A percentile compares a stretch with the other conserved stretches of the same genome.
Evolutionary conservation across 2,888 invertebrate species (phyloP).

Genomic region (Cordilura impudica): DNA sequence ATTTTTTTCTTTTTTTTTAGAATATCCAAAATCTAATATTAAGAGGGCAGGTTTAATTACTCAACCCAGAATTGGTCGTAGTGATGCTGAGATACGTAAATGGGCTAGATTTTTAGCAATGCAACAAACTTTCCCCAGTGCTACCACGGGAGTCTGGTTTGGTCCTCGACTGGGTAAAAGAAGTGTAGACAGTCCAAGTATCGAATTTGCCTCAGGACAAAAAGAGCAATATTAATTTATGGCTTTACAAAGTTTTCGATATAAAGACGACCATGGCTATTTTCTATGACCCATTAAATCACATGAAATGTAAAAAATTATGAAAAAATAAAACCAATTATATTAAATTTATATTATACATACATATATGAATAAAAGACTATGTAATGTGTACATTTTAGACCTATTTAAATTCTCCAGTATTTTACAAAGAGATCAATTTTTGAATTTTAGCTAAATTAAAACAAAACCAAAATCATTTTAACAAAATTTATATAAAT

Average conservation of each 20-base stretch:
- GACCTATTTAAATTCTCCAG: conserved; percentile 20
- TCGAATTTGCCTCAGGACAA: conserved; percentile 31
- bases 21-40: conserved; percentile 73
- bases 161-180: conserved; percentile 83
- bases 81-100: conserved; percentile 74
- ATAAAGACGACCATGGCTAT: conserved; percentile 38
- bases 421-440: conserved; percentile 68
- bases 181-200: conserved; percentile 66
- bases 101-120: conserved; percentile 74
- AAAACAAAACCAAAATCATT: neutral
- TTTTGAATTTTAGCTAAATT: conserved; percentile 61
- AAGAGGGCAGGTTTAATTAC: conserved; percentile 78
- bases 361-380: conserved; percentile 16
- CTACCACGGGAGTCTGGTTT: conserved; percentile 82
- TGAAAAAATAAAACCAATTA: conserved; percentile 15
- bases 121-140: conserved; percentile 74
- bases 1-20: conserved; percentile 54
- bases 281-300: conserved; percentile 7
- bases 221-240: conserved; percentile 53
- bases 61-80: conserved; percentile 78
- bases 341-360: conserved; percentile 23
- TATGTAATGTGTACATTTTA: conserved; percentile 21
- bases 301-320: conserved; percentile 23
- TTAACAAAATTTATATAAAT: neutral
- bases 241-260: neutral